Evolutionary conservation across 2,113 vertebrate genomes (phyloP), one percentile per base, ranked within the genome.

Genomic region (Xenopus laevis): DNA sequence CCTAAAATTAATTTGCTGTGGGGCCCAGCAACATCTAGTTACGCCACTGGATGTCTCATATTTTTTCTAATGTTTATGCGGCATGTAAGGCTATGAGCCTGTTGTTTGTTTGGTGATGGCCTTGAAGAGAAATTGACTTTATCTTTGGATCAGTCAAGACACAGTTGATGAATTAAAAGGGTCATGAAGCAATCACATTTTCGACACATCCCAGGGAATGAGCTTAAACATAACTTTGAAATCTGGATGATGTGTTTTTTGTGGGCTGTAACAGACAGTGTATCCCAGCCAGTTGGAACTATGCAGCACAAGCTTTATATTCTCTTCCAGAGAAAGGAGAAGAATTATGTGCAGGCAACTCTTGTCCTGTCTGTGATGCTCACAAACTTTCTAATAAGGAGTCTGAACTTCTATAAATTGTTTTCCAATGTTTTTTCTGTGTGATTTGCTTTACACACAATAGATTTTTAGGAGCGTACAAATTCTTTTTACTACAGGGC

Each of bases 241-340:
- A 57, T 70, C 30, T 70, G 74, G 47, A 64, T 77, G 63, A 57
- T 57, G 63, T 62, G 67, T 58, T 18, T 64, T 59, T 70, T 77
- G 66, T 77, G 74, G 66, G 66, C 67, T 77, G 57, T 45, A 17
- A 65, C 73, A 76, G 67, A 77, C 74, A 69, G 66, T 50, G 50
- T 70, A 60, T 70, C 50, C 18, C 27, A 61, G 74, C 74, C 74
- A 77, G 67, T 77, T 77, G 74, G 74, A 77, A 64, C 59, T 13
- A 20, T 46, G 23, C 47, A 45, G 16, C 45, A 64, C 23, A 17
- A 10, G n/a, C 55, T 64, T 76, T 63, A 76, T 70, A 47, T 70
- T 59, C 64, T 76, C 59, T 64, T 77, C 73, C 73, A 76, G 58
- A 63, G 67, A 69, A 69, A 64, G 30, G 21, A 58, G 67, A 68